Evolutionary conservation across 2,113 vertebrate genomes (phyloP), one percentile per base, ranked within the genome.

Genomic region (Benitochromis conjunctus): DNA sequence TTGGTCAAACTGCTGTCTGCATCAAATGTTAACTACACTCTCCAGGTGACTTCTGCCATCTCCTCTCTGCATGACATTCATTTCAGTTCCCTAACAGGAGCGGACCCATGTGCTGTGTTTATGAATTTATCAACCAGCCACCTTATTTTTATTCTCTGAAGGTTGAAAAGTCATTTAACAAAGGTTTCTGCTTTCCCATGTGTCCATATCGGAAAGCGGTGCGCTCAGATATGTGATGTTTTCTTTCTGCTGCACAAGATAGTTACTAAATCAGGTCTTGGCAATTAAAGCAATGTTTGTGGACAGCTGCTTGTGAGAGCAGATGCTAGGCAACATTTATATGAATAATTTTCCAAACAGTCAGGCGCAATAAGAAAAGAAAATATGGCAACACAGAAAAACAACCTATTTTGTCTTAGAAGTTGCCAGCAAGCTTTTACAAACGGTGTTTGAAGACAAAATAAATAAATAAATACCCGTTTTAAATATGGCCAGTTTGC

Each of bases 1-100:
- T 85, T 99, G 95, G 97, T 99, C 93, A 97, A 97, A 93, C 96
- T 96, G 86, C 95, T 99, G 95, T 97, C 98, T 92, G 96, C 96
- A 87, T 95, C 95, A 34, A 97, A 97, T 58, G 92, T 97, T 79
- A 99, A 98, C 96, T 98, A 98, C 95, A 98, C 97, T 83, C 96
- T 99, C 89, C 98, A 99, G 98, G 98, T 99, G 41, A 94, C 9
- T 21, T 18, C 36, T 13, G 94, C 26, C 21, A 1, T 58, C 48
- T 77, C 41, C 5, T 71, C 66, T 29, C 66, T 71, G 66, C 38
- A 71, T 18, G 41, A 48, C 66, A 71, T 48, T 46, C 21, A 71
- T 71, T 71, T 71, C 41, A 71, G 21, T 48, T 18, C 21, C 41
- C 66, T 71, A 48, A 46, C 66, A 71, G 26, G 66, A 46, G 5